Base-by-base conservation (phyloP, 2,113 vertebrate species). In the Prinia subflava region DNA sequence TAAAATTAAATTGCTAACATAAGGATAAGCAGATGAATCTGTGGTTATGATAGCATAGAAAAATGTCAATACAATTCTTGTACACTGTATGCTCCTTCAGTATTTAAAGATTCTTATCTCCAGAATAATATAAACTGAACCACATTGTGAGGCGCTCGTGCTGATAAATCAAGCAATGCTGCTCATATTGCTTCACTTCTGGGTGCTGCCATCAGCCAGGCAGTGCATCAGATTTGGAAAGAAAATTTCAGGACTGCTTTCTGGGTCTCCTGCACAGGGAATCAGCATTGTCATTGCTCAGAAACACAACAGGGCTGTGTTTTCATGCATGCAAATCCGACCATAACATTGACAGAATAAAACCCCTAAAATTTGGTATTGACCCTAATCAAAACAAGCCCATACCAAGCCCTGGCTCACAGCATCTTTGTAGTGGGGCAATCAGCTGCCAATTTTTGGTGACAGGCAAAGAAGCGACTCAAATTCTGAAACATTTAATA, bases 1-100 rank as follows among this genome's bases (percentile, higher is more conserved):
- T 97, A 96, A 96, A 98, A 97, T 95, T 93, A 96, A 97, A 98
- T 96, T 93, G 91, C 95, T 96, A 97, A 92, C 93, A 71, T 88
- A 96, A 89, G 89, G 83, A 86, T 47, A 83, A 96, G 77, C 67
- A 81, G 96, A 94, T 87, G 91, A 97, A 92, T 96, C 73, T 89
- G 49, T 86, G 95, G 92, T 73, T 91, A 93, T 90, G 93, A 97
- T 68, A 96, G 77, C 84, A 95, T 33, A 92, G 87, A 82, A 83
- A 96, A 96, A 93, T 82, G 47, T 68, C 78, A 89, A 84, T 87
- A 92, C 57, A 92, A 63, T 52, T 55, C 68, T 87, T 82, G 79
- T 92, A 71, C 28, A 65, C 46, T 94, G 41, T 47, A 83, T 59
- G 81, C 80, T 83, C 60, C 44, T 85, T 78, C 83, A 79, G 88